Evolutionary conservation across 2,113 vertebrate species (phyloP).

Genomic region (Butorides virescens): DNA sequence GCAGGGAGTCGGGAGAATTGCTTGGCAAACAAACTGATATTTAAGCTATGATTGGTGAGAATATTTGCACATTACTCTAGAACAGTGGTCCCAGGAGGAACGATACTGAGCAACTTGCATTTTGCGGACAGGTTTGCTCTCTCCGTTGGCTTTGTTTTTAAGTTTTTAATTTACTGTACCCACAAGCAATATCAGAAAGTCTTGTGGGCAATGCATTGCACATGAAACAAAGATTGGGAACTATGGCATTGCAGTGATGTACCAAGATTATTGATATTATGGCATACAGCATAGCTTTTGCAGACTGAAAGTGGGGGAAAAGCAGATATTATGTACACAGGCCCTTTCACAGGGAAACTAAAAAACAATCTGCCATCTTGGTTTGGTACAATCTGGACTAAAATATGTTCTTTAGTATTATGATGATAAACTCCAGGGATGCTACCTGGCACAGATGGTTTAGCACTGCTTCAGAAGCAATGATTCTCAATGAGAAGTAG

Average conservation of each 20-base stretch:
- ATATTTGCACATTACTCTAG: conserved; percentile 21
- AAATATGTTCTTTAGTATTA: background rate
- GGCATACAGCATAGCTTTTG: background rate
- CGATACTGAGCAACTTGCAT: background rate
- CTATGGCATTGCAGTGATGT: background rate
- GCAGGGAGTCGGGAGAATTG: background rate
- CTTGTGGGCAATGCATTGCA: background rate
- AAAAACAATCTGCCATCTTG: background rate
- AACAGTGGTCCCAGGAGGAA: background rate
- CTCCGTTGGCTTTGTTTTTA: background rate
- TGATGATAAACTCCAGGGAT: background rate
- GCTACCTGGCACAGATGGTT: background rate
- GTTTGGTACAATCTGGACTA: background rate
- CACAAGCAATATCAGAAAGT: background rate
- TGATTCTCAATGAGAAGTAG: background rate
- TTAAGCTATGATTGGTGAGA: conserved; percentile 32
- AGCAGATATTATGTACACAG: background rate
- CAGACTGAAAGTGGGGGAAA: background rate
- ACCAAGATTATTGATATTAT: background rate
- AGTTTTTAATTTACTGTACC: conserved; percentile 37
- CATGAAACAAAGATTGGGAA: background rate
- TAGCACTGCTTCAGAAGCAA: background rate
- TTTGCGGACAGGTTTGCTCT: background rate
- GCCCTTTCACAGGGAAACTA: background rate
- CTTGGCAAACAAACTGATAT: conserved; percentile 36